phyloP scores from a whole-genome alignment of 2,113 vertebrate species.

The Helogale parvula region DNA sequence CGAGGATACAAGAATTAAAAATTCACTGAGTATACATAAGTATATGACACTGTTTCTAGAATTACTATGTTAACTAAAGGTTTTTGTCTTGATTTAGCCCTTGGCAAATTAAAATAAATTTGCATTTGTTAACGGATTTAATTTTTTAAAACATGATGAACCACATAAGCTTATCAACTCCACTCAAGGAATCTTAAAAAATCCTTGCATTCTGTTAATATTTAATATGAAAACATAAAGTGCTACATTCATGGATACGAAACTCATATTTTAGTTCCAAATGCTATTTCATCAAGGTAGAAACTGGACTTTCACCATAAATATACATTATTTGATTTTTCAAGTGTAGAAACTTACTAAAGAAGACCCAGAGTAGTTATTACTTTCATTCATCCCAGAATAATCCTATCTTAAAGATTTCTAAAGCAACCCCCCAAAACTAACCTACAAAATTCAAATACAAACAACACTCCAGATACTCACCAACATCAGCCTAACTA shows the following conservation, averaged over 20 bases:
- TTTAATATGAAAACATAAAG: conserved; percentile 31
- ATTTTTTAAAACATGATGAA: conserved; percentile 38
- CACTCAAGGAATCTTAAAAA: neutral
- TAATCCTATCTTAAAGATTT: neutral
- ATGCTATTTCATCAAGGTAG: neutral
- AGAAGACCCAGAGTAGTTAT: neutral
- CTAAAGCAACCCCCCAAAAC: conserved; percentile 6
- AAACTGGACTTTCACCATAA: conserved; percentile 27
- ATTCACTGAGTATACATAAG: neutral
- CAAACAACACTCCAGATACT: neutral
- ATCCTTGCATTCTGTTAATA: neutral
- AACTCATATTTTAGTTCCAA: conserved; percentile 46
- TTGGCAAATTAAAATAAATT: conserved; percentile 54
- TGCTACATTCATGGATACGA: neutral
- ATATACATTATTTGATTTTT: conserved; percentile 28
- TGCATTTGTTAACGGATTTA: conserved; percentile 18
- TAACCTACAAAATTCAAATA: conserved; percentile 1
- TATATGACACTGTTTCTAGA: neutral
- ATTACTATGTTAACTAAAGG: neutral
- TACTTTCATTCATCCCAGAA: conserved; percentile 21
- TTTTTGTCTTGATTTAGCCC: neutral
- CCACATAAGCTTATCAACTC: neutral
- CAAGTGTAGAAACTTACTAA: neutral
- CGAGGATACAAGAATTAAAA: neutral
- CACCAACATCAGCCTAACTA: neutral